phyloP scores from a whole-genome alignment of 2,797 vertebrate genomes.

The Oryzias dopingdopingensis region DNA sequence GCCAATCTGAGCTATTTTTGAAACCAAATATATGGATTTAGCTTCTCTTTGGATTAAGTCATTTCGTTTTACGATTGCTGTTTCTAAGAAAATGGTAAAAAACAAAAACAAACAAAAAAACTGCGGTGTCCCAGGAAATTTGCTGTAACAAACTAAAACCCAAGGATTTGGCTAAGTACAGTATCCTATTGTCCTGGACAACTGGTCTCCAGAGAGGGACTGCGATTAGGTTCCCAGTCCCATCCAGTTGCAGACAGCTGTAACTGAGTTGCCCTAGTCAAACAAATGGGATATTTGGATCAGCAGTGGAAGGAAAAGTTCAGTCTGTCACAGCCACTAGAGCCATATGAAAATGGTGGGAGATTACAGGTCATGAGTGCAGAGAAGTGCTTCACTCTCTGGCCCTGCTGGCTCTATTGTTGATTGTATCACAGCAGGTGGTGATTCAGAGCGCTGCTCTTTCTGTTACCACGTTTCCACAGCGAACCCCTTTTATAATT shows the following conservation, averaged over 20 bases:
- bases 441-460: slow-evolving; percentile 48
- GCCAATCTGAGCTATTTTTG: too few species aligned
- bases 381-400: slow-evolving; percentile 79
- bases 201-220: slow-evolving; percentile 60
- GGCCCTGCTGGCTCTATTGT: slow-evolving; percentile 50
- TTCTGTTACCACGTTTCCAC: slow-evolving; percentile 31
- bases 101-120: too few species aligned
- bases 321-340: slow-evolving; percentile 56
- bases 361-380: slow-evolving; percentile 74
- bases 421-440: slow-evolving; percentile 69
- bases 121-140: background rate
- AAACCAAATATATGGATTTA: too few species aligned
- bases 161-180: slow-evolving; percentile 41
- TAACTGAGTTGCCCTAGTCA: slow-evolving; percentile 46
- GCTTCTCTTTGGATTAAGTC: too few species aligned
- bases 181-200: slow-evolving; percentile 45
- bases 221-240: slow-evolving; percentile 63
- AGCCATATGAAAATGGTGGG: slow-evolving; percentile 78
- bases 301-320: slow-evolving; percentile 64
- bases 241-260: slow-evolving; percentile 52
- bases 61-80: too few species aligned
- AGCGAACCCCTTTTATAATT: too few species aligned
- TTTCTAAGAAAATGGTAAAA: too few species aligned
- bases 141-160: background rate
- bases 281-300: slow-evolving; percentile 68